Evolutionary conservation across 2,797 vertebrate species (phyloP).

Genomic region (Ceryle rudis): DNA sequence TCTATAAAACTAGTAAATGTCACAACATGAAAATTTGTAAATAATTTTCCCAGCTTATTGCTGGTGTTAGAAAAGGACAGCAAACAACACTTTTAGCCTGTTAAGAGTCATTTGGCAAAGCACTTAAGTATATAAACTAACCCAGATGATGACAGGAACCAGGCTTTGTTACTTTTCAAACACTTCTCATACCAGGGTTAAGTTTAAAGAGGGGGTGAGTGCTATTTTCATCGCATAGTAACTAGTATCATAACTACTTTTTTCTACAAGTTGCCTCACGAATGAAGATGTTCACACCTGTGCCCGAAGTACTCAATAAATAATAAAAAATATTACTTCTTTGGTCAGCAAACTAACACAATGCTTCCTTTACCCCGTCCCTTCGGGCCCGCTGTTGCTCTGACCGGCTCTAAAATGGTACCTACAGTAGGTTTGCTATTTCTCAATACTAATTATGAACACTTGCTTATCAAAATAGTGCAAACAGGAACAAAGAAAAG

Average conservation of each 20-base stretch:
- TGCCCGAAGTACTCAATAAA: constrained; percentile 37
- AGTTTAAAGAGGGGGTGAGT: background rate
- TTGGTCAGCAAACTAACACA: background rate
- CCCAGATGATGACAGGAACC: background rate
- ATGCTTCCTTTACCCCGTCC: background rate
- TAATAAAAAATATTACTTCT: constrained; percentile 31
- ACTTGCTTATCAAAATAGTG: constrained; percentile 52
- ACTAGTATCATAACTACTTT: background rate
- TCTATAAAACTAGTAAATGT: constrained; percentile 57
- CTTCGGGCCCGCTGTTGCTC: background rate
- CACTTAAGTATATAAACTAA: background rate
- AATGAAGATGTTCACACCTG: background rate
- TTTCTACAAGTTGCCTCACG: background rate
- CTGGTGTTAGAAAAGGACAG: constrained; percentile 41
- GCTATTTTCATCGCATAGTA: background rate
- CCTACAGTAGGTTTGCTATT: background rate
- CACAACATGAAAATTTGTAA: constrained; percentile 6
- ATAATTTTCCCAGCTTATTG: background rate
- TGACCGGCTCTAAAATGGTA: background rate
- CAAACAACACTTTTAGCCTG: background rate
- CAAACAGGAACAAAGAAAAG: constrained; percentile 64
- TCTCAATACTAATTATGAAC: constrained; percentile 6
- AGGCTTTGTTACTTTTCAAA: background rate
- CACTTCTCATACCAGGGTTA: background rate
- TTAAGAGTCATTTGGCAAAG: constrained; percentile 18